Evolutionary conservation across 2,797 vertebrate species (phyloP), one percentile per base, ranked within the genome.

Genomic region (Notoglanidium macrostoma): DNA sequence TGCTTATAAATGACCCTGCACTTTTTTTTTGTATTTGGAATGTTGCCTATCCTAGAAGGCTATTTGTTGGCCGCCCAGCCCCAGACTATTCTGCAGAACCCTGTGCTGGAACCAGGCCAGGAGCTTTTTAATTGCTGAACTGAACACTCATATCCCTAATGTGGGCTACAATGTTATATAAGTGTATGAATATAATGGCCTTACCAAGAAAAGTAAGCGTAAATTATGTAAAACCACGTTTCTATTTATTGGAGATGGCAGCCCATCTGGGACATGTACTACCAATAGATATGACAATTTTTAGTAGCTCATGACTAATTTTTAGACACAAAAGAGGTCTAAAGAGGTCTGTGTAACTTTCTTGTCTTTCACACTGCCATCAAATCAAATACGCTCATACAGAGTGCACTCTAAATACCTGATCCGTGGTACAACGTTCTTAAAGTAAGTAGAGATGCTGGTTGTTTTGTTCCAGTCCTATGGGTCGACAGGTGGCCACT

Each of bases 121-220:
- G 83, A 90, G 86, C 89, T 92, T 94, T 94, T 91, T 87, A 80
- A 90, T 88, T 93, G 91, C 90, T 78, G 74, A 78, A 92, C 94
- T 92, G 91, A 89, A 90, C 91, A 92, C 88, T 92, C 92, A 89
- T 87, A 90, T 88, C 90, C 91, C 90, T 92, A 91, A 93, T 92
- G 88, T 89, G 88, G 92, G 89, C 93, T 92, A 94, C 92, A 83
- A 90, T 92, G 92, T 94, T 94, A 95, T 91, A 92, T 92, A 95
- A 95, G 90, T 91, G 86, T 90, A 91, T 90, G 90, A 92, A 90
- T 92, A 90, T 85, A 90, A 91, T 88, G 88, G 87, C 49, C 89
- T 86, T 70, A 92, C 83, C 86, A 88, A 87, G 86, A 88, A 82
- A 73, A 79, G 59, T 59, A 59, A 1, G 73, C 86, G 89, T 74